These are phyloP conservation scores for Meliscaeva auricollis DNA, from an alignment of 2,888 invertebrate species.

Conservation along the genomic window DNA sequence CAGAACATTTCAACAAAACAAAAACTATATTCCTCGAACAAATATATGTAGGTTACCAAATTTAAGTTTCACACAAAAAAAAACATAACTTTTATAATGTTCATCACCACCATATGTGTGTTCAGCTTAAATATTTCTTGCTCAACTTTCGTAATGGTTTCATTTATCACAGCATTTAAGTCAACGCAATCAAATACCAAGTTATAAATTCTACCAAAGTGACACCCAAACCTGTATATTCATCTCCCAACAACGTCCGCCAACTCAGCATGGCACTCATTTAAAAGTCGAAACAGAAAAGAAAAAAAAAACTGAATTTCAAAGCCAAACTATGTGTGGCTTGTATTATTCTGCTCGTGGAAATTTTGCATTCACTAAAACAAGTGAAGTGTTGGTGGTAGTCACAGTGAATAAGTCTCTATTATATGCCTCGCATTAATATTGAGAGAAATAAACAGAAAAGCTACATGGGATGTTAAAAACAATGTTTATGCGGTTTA, in stretches of 20 bases:
- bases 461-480: neutral
- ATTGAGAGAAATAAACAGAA: neutral
- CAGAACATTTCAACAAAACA: too few species aligned
- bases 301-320: neutral
- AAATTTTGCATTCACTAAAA: neutral
- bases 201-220: slow-evolving; percentile 22
- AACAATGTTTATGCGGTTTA: too few species aligned
- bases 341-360: neutral
- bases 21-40: too few species aligned
- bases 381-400: neutral
- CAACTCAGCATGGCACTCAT: slow-evolving; percentile 19
- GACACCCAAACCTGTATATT: slow-evolving; percentile 10
- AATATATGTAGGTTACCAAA: too few species aligned
- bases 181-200: slow-evolving; percentile 14
- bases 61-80: neutral
- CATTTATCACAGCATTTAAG: slow-evolving; percentile 18
- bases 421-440: neutral
- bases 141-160: slow-evolving; percentile 15
- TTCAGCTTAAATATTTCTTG: neutral
- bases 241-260: neutral
- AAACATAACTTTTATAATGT: neutral
- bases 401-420: neutral
- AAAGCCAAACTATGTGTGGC: neutral
- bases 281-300: neutral
- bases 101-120: neutral